Base-by-base conservation (phyloP, 2,113 vertebrate genomes). In the Brachypodius melanocephalos region DNA sequence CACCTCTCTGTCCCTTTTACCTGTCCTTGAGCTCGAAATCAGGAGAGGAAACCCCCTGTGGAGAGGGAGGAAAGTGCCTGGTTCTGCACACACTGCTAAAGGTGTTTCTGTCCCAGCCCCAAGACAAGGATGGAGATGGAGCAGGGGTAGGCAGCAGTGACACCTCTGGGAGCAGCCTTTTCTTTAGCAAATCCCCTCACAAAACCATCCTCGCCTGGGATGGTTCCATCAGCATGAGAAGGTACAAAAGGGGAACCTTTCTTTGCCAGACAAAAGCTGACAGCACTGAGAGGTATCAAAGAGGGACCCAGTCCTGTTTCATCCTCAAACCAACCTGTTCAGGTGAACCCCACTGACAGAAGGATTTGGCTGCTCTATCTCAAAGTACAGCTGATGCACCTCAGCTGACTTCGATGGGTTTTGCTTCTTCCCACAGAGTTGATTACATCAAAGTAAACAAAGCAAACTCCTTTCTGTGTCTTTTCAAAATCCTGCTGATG, bases 201-300 rank as follows among this genome's bases (percentile, higher is more conserved):
- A 20, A 34, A 75, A 7, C 43, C 59, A 11, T 3, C 38, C 38
- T 31, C 40, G 57, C 10, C 15, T 0, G 38, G 43, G 32, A 28
- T 3, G 0, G 73, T 28, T 59, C 48, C 22, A 7, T 58, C 28
- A 9, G 18, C 0, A 20, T 1, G 16, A 6, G 18, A 81, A 68
- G 29, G 34, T 32, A 67, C 7, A 29, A 54, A 55, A 83, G 22
- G 5, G 19, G 21, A 81, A 36, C 42, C 4, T 52, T 85, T 55
- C 72, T 40, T 2, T 4, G 21, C 8, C 24, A 69, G 51, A 7
- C 14, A 24, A 71, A 63, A 54, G 17, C 49, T 48, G 45, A 9
- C 18, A 66, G 49, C 45, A 31, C 29, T 21, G 31, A n/a, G 18
- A 80, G 36, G 15, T 22, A 52, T 5, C 42, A 45, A 59, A 71